Evolutionary conservation across 2,113 vertebrate genomes (phyloP).

Genomic region (Cricetomys ansorgei): DNA sequence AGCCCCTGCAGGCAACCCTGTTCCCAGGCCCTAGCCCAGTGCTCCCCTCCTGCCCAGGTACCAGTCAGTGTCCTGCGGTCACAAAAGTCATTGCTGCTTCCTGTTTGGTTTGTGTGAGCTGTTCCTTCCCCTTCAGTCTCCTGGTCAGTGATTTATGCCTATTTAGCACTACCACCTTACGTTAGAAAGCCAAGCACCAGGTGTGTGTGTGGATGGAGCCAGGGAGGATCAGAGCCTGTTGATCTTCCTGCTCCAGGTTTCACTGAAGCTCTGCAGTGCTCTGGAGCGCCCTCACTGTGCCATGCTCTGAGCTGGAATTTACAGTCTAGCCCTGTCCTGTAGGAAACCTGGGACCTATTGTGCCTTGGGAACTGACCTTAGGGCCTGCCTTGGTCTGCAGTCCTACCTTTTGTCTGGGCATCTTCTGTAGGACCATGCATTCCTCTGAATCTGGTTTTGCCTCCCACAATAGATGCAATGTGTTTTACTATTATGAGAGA

Average conservation of each 20-base stretch:
- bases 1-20: not conserved
- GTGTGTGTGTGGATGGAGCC: not conserved
- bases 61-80: not conserved
- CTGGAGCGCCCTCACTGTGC: too few species aligned
- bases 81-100: not conserved
- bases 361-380: not conserved
- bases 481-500: not conserved
- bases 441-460: not conserved
- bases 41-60: not conserved
- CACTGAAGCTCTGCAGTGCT: not conserved
- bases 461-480: not conserved
- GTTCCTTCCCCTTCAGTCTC: not conserved
- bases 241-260: not conserved
- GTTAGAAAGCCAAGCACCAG: not conserved
- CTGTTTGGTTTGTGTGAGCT: not conserved
- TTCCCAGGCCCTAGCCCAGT: not conserved
- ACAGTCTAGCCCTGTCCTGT: not conserved
- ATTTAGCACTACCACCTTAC: not conserved
- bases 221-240: not conserved
- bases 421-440: not conserved
- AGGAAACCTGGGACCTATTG: not conserved
- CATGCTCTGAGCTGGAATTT: accelerated
- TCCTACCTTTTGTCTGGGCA: not conserved
- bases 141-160: not conserved
- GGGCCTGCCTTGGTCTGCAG: not conserved